Evolutionary conservation across 2,888 invertebrate species (phyloP).

Genomic region (Resseliella maxima): DNA sequence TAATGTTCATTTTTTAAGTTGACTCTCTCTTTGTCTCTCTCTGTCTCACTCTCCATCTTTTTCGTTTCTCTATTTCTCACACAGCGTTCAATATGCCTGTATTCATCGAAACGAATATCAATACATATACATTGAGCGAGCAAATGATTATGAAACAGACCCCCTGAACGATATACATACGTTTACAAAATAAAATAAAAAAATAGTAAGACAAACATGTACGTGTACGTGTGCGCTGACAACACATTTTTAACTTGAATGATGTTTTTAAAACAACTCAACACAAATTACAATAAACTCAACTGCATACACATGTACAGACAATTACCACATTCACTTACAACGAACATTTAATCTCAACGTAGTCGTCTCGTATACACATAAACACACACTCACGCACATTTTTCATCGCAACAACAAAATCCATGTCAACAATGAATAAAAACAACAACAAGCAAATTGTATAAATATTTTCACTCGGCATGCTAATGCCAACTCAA

Average conservation of each 20-base stretch:
- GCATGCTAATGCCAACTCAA: background rate
- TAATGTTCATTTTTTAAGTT: background rate
- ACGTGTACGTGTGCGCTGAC: background rate
- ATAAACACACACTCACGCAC: background rate
- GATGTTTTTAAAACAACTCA: background rate
- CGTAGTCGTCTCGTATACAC: background rate
- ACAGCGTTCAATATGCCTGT: background rate
- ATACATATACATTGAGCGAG: background rate
- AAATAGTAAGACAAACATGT: background rate
- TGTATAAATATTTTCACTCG: background rate
- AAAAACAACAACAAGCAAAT: background rate
- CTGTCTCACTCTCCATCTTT: background rate
- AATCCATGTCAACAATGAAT: background rate
- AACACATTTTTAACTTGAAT: background rate
- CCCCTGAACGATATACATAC: background rate
- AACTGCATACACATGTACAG: background rate
- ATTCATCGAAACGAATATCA: background rate
- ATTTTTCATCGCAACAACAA: background rate
- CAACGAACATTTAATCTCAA: background rate
- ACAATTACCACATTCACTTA: background rate
- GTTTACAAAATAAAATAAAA: background rate
- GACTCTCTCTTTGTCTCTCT: background rate
- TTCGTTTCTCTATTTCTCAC: background rate
- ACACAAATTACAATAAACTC: background rate
- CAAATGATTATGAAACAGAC: slow-evolving; percentile 12